These are phyloP conservation scores for Oscheius sp. DNA, from an alignment of 1,140 invertebrate genomes.

Conservation along the genomic window DNA sequence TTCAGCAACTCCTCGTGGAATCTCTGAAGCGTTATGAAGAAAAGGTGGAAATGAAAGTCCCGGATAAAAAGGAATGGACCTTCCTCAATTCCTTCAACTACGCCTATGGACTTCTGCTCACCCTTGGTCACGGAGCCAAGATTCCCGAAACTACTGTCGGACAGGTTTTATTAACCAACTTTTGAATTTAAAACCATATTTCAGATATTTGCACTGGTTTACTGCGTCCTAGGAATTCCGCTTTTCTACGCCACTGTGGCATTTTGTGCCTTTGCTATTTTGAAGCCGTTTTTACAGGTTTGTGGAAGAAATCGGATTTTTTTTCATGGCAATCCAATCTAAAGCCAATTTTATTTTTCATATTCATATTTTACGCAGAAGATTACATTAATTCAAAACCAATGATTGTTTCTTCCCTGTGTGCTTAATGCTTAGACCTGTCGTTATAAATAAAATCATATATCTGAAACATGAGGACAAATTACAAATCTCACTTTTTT, in stretches of 20 bases:
- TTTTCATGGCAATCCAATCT: not conserved
- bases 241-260: slow-evolving; percentile 37
- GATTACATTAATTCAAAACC: not conserved
- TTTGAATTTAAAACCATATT: not conserved
- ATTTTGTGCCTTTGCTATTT: slow-evolving; percentile 22
- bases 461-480: too few species aligned
- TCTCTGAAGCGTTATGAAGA: slow-evolving; percentile 40
- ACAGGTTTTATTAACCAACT: slow-evolving; percentile 2
- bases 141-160: slow-evolving; percentile 27
- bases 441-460: too few species aligned
- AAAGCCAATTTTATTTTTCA: not conserved
- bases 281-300: slow-evolving; percentile 27
- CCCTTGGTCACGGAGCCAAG: slow-evolving; percentile 31
- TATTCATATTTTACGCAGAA: not conserved
- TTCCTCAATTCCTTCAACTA: slow-evolving; percentile 40
- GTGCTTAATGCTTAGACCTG: too few species aligned
- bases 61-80: slow-evolving; percentile 22
- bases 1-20: slow-evolving; percentile 37
- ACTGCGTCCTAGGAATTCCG: slow-evolving; percentile 36
- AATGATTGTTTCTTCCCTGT: too few species aligned
- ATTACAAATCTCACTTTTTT: too few species aligned
- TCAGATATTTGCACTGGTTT: slow-evolving; percentile 36
- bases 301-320: not conserved
- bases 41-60: slow-evolving; percentile 19
- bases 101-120: slow-evolving; percentile 35